Evolutionary conservation across 2,888 invertebrate species (phyloP).

Genomic region (Euplagia quadripunctaria): DNA sequence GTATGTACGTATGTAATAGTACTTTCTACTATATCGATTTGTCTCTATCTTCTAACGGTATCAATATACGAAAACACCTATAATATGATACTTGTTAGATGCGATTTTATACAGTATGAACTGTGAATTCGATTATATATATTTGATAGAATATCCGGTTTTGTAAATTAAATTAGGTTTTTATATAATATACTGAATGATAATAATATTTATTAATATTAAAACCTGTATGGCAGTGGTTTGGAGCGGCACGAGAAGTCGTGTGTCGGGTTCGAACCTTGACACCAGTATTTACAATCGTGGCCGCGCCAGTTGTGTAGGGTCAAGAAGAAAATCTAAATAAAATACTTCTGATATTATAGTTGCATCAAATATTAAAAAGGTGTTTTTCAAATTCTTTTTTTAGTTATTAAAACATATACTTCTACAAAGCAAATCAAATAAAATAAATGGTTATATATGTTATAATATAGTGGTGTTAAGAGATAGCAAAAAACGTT

Average conservation of each 20-base stretch:
- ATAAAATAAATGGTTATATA: background rate
- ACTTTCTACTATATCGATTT: slow-evolving; percentile 54
- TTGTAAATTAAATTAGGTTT: background rate
- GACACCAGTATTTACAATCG: slow-evolving; percentile 52
- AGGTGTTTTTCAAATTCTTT: too few relatives aligned
- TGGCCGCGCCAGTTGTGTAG: slow-evolving; percentile 36
- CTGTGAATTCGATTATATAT: slow-evolving; percentile 6
- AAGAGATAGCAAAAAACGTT: background rate
- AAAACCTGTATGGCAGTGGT: slow-evolving; percentile 24
- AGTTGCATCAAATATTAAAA: too few relatives aligned
- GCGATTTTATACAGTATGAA: slow-evolving; percentile 1
- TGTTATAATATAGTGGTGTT: background rate
- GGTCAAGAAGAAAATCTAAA: slow-evolving; percentile 22
- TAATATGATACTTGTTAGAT: slow-evolving; percentile 20
- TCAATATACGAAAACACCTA: slow-evolving; percentile 47
- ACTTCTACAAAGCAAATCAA: background rate
- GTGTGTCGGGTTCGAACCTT: slow-evolving; percentile 50
- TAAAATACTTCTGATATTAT: slow-evolving; percentile 1
- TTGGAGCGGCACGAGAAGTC: slow-evolving; percentile 34
- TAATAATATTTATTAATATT: slow-evolving; percentile 27
- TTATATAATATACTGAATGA: slow-evolving; percentile 8
- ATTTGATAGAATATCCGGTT: slow-evolving; percentile 1
- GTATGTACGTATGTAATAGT: slow-evolving; percentile 66
- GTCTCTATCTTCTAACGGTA: slow-evolving; percentile 51
- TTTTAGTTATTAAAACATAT: too few relatives aligned